Evolutionary conservation across 37 sponge, comb jelly and placozoan genomes (phyloP).

Genomic region (Bolinopsis microptera): DNA sequence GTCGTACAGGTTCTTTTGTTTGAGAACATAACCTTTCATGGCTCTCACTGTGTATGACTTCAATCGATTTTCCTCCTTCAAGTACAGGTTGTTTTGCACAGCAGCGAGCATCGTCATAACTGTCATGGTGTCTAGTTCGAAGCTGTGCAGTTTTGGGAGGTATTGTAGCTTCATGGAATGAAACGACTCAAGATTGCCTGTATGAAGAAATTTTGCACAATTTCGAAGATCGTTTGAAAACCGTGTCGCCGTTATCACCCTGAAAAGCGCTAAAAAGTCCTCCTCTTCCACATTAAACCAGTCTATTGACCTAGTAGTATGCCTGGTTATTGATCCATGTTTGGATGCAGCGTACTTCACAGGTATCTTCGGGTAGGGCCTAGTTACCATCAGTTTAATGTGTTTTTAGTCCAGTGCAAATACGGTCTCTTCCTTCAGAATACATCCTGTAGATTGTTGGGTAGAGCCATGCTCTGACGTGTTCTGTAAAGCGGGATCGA

Average conservation of each 20-base stretch:
- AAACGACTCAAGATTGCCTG: constrained; percentile 18
- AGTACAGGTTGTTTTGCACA: background rate
- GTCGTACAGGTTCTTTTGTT: background rate
- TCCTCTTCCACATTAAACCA: constrained; percentile 6
- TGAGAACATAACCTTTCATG: background rate
- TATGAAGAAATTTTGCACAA: background rate
- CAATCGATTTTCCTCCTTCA: background rate
- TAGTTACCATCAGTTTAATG: background rate
- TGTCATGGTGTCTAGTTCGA: background rate
- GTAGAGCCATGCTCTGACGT: background rate
- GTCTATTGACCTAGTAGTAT: background rate
- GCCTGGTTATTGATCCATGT: background rate
- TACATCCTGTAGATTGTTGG: background rate
- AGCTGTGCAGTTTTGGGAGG: constrained; percentile 12
- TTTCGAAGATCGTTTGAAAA: background rate
- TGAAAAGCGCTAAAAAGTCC: background rate
- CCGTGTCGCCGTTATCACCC: background rate
- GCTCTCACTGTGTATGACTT: background rate
- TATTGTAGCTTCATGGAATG: background rate
- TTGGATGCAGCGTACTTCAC: background rate
- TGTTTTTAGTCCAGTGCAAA: background rate
- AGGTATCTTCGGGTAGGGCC: background rate
- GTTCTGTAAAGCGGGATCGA: background rate
- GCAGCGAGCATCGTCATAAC: background rate
- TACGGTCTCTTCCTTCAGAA: background rate